Evolutionary conservation across 2,113 vertebrate genomes (phyloP).

Genomic region (Chitala chitala): DNA sequence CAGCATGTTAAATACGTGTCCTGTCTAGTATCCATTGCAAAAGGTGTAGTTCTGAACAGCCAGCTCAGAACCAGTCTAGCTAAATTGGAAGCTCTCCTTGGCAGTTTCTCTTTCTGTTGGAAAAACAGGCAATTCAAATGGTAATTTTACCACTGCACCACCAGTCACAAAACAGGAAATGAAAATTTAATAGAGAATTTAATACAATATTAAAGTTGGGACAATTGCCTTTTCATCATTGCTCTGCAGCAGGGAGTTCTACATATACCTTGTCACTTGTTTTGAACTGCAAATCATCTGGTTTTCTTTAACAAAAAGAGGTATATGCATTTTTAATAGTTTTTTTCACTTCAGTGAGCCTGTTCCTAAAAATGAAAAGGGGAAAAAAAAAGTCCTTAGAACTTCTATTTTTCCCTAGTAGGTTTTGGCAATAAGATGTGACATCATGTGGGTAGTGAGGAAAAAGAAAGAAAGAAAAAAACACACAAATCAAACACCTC

Average conservation of each 20-base stretch:
- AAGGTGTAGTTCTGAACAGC: neutral
- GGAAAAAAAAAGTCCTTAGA: neutral
- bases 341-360: constrained; percentile 8
- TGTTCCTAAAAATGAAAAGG: constrained; percentile 12
- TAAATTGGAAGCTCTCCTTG: constrained; percentile 45
- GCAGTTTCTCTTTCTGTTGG: constrained; percentile 35
- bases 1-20: neutral
- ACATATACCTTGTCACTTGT: neutral
- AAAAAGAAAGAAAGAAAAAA: neutral
- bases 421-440: neutral
- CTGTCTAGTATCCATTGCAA: neutral
- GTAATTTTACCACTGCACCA: constrained; percentile 35
- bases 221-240: neutral
- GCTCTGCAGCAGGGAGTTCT: neutral
- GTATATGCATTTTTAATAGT: constrained; percentile 10
- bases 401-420: neutral
- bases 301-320: neutral
- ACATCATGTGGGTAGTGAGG: neutral
- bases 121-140: constrained; percentile 18
- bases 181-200: neutral
- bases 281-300: neutral
- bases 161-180: constrained; percentile 2
- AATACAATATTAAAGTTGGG: neutral
- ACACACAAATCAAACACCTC: neutral
- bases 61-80: constrained; percentile 40